A percentile compares a stretch with the other conserved stretches of the same genome.
These are phyloP conservation scores for Phlogophora meticulosa DNA, from an alignment of 2,888 invertebrate species.

Conservation along the genomic window DNA sequence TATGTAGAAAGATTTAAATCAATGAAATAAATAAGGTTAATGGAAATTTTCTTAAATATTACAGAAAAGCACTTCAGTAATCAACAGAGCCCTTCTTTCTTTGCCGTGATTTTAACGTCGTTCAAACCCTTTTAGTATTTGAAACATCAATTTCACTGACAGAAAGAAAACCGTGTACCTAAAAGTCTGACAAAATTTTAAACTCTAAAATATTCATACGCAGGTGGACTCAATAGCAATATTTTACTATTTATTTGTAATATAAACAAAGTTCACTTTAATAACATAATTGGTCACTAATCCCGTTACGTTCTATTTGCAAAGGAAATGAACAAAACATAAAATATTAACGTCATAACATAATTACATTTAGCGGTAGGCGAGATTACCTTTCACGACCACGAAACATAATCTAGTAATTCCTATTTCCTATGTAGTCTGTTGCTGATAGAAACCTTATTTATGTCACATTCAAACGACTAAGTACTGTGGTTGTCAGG, in stretches of 20 bases:
- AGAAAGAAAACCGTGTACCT: not conserved
- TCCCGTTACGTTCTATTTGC: conserved; percentile 16
- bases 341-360: conserved; percentile 52
- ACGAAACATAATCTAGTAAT: conserved; percentile 56
- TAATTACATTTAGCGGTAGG: conserved; percentile 50
- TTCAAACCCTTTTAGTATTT: too few species aligned
- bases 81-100: too few species aligned
- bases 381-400: conserved; percentile 58
- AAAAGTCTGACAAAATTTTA: not conserved
- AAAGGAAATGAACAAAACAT: conserved; percentile 55
- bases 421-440: conserved; percentile 51
- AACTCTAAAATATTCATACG: too few species aligned
- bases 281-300: conserved; percentile 2
- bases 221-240: too few species aligned
- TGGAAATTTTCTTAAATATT: too few species aligned
- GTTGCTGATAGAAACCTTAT: conserved; percentile 39
- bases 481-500: not conserved
- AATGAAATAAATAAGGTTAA: too few species aligned
- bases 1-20: too few species aligned
- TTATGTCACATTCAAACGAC: conserved; percentile 30
- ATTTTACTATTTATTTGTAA: conserved; percentile 17
- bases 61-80: too few species aligned
- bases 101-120: too few species aligned
- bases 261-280: not conserved
- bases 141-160: too few species aligned